Conservation (phyloP, 2,113 vertebrate species). For the Crotalus helleri region DNA sequence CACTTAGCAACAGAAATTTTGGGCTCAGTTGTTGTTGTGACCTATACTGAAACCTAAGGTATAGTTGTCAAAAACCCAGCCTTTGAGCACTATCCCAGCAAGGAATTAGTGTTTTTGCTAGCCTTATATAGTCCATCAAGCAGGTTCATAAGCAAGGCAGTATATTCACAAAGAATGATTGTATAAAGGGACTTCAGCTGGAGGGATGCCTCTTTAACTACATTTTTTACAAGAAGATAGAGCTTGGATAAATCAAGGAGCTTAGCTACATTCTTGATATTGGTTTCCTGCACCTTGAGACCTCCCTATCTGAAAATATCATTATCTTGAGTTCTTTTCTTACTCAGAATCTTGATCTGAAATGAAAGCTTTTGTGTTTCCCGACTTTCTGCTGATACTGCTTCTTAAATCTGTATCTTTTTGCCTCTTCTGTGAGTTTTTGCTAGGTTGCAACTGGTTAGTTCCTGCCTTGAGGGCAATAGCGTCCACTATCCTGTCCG, state of each 20-base stretch:
- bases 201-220: not conserved
- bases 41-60: not conserved
- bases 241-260: not conserved
- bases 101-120: not conserved
- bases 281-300: not conserved
- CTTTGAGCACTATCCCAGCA: not conserved
- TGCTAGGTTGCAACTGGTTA: not conserved
- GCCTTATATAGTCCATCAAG: not conserved
- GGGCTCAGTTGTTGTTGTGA: too few relatives aligned
- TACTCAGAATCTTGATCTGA: not conserved
- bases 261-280: not conserved
- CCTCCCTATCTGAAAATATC: not conserved
- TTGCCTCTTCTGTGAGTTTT: not conserved
- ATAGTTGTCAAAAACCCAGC: not conserved
- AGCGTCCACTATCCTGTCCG: not conserved
- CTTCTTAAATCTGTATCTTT: not conserved
- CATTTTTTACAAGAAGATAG: not conserved
- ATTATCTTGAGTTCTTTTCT: not conserved
- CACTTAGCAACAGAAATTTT: too few relatives aligned
- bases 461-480: not conserved
- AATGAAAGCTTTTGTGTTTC: not conserved
- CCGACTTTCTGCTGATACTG: not conserved
- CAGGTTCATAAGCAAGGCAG: not conserved
- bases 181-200: not conserved
- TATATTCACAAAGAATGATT: not conserved